Evolutionary conservation across 2,797 vertebrate genomes (phyloP), one percentile per base, ranked within the genome.

Genomic region (Anguilla marmorata): DNA sequence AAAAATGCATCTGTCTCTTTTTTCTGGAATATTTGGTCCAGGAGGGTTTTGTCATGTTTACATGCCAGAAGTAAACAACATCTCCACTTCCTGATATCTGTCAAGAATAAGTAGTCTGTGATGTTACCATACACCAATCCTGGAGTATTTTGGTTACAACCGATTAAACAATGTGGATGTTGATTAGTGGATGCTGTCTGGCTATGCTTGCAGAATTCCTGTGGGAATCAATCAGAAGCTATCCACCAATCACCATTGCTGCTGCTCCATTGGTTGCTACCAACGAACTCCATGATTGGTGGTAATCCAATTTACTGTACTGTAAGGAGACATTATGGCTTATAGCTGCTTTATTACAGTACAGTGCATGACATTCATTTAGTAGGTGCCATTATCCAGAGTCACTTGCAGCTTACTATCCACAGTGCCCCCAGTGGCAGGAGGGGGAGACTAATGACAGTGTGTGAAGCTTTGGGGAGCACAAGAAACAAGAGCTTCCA

Each of bases 1-100:
- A 69, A 66, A 85, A 48, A 86, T 41, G 41, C 33, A 60, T 41
- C 56, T 45, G 60, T 66, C 30, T 86, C 79, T 86, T 69, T 85
- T 63, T 45, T 45, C 84, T 85, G 84, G 56, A 85, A 41, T 63
- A 60, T 63, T 60, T 21, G 21, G 27, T 41, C n/a, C 37, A 41
- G 33, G 74, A 1, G 12, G 74, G 12, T 41, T 79, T 41, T 79
- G 33, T 79, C 41, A 16, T 45, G 27, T 76, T 33, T 69, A 27
- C 0, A 72, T 19, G 14, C 27, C n/a, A 72, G 12, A 33, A 5
- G 6, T n/a, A 12, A 69, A 33, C 0, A 0, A 37, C 30, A 37
- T 74, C 9, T 74, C 72, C 27, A 16, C 72, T 74, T 33, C 30
- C 27, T 74, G 9, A 37, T 37, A 74, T 79, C 37, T 41, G 16